These are phyloP conservation scores for Leucophenga varia DNA, from an alignment of 1,140 invertebrate genomes.

Conservation along the genomic window DNA sequence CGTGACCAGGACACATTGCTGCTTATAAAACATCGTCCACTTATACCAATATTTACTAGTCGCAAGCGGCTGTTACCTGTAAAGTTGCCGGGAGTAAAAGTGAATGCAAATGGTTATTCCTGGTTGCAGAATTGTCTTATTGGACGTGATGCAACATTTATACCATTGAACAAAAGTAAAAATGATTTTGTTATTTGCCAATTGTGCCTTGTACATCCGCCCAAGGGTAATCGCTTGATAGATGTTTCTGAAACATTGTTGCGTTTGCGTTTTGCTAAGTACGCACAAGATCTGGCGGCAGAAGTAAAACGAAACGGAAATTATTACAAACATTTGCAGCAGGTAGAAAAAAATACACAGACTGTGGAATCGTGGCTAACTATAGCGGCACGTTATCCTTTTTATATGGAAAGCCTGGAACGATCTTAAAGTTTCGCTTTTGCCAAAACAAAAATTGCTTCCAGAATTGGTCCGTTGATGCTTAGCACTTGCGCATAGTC, in stretches of 20 bases:
- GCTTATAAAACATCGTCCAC: slow-evolving; percentile 40
- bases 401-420: slow-evolving; percentile 39
- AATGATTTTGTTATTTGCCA: slow-evolving; percentile 46
- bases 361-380: slow-evolving; percentile 37
- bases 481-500: too few relatives aligned
- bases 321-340: slow-evolving; percentile 42
- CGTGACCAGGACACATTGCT: slow-evolving; percentile 42
- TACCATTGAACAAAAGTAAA: slow-evolving; percentile 39
- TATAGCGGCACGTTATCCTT: slow-evolving; percentile 39
- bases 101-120: slow-evolving; percentile 44
- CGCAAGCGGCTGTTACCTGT: slow-evolving; percentile 33
- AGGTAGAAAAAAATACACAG: slow-evolving; percentile 35
- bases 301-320: slow-evolving; percentile 36
- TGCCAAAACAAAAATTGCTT: slow-evolving; percentile 42
- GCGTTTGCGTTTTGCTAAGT: slow-evolving; percentile 42
- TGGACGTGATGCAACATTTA: slow-evolving; percentile 45
- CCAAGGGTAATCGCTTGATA: slow-evolving; percentile 36
- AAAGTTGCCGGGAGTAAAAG: slow-evolving; percentile 41
- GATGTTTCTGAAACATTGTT: slow-evolving; percentile 46
- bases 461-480: slow-evolving; percentile 44
- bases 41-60: slow-evolving; percentile 44
- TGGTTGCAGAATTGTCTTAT: slow-evolving; percentile 47
- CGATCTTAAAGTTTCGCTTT: slow-evolving; percentile 32
- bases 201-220: slow-evolving; percentile 46
- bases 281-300: slow-evolving; percentile 32